Percentiles rank a stretch among this genome's conserved stretches.
Conservation (phyloP, 1,140 invertebrate species). For the Zaprionus lachaisei region DNA sequence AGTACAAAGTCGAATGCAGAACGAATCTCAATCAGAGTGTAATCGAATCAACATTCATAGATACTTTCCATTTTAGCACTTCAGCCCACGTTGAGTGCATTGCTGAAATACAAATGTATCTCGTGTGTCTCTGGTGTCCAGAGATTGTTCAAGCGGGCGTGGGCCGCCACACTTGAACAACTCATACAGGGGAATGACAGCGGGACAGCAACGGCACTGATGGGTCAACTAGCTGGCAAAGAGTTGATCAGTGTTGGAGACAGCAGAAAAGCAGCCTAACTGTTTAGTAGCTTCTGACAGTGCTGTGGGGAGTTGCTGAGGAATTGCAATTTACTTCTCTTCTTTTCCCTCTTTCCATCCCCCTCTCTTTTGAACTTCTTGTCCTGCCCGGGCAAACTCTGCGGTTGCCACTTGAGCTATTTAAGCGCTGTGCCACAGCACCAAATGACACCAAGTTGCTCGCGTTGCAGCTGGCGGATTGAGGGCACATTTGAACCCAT, state of each 20-base stretch:
- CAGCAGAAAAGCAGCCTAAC: slow-evolving; percentile 28
- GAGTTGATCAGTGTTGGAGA: slow-evolving; percentile 3
- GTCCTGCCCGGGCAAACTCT: slow-evolving; percentile 13
- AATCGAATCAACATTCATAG: slow-evolving; percentile 29
- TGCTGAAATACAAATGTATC: slow-evolving; percentile 15
- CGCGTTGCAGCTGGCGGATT: slow-evolving; percentile 6
- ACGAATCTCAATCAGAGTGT: slow-evolving; percentile 12
- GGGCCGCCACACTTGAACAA: slow-evolving; percentile 28
- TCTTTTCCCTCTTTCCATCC: background rate
- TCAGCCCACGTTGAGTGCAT: slow-evolving; percentile 33
- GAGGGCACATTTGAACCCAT: slow-evolving; percentile 18
- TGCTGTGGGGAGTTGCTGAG: background rate
- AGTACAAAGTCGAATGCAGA: slow-evolving; percentile 23
- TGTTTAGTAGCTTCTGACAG: slow-evolving; percentile 16
- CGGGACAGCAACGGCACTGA: background rate
- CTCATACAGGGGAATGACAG: slow-evolving; percentile 12
- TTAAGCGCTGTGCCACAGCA: slow-evolving; percentile 64
- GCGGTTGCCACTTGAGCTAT: slow-evolving; percentile 68
- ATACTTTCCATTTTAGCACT: slow-evolving; percentile 28
- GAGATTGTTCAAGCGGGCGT: slow-evolving; percentile 37
- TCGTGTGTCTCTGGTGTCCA: slow-evolving; percentile 20
- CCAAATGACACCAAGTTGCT: slow-evolving; percentile 47
- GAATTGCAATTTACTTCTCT: slow-evolving; percentile 27
- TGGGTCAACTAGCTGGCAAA: slow-evolving; percentile 4
- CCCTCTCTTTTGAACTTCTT: background rate